Conservation (phyloP, 2,888 invertebrate species). For the Aplocera efformata region DNA sequence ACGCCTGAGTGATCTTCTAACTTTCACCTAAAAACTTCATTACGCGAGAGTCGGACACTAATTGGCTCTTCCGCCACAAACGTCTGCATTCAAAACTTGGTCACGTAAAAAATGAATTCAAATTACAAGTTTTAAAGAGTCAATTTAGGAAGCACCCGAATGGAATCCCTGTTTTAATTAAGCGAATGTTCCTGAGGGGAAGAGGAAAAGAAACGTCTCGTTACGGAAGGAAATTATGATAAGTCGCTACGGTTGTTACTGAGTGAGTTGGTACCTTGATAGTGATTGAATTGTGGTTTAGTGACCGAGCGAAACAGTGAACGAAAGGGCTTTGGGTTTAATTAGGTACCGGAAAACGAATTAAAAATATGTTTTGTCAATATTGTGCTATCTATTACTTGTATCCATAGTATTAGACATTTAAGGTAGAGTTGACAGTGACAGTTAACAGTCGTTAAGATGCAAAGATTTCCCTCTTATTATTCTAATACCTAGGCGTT, state of each 20-base stretch:
- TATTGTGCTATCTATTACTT: too few species aligned
- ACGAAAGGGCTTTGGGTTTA: too few species aligned
- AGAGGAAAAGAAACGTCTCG: slow-evolving; percentile 25
- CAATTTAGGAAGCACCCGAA: slow-evolving; percentile 48
- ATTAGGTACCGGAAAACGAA: too few species aligned
- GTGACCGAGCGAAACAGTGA: too few species aligned
- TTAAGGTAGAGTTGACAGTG: too few species aligned
- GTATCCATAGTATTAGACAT: too few species aligned
- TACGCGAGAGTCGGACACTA: slow-evolving; percentile 10
- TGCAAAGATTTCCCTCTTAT: too few species aligned
- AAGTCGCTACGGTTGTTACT: slow-evolving; percentile 5
- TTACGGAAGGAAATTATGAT: slow-evolving; percentile 13
- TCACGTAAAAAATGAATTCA: slow-evolving; percentile 45
- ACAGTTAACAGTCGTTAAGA: too few species aligned
- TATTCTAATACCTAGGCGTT: too few species aligned
- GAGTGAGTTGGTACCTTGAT: not conserved
- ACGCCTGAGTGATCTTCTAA: not conserved
- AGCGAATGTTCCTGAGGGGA: slow-evolving; percentile 35
- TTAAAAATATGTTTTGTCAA: too few species aligned
- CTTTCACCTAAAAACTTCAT: slow-evolving; percentile 11
- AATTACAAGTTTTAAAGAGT: slow-evolving; percentile 62
- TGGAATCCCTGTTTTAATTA: slow-evolving; percentile 51
- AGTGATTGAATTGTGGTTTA: slow-evolving; percentile 1
- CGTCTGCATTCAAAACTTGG: slow-evolving; percentile 28
- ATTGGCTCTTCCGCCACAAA: slow-evolving; percentile 21